Evolutionary conservation across 2,113 vertebrate species (phyloP), one percentile per base, ranked within the genome.

Genomic region (Bufo bufo): DNA sequence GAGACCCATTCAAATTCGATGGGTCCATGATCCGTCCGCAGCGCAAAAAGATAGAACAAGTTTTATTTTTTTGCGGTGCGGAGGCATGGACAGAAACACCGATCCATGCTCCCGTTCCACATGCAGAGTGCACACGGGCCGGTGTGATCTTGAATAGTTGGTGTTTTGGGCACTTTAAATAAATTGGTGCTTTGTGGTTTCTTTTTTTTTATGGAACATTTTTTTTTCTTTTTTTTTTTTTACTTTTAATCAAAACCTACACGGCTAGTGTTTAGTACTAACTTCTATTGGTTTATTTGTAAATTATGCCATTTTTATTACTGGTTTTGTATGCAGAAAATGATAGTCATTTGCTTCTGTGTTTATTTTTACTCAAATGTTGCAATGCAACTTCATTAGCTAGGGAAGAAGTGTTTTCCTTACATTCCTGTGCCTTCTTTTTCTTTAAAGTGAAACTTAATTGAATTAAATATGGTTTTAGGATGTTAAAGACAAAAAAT

Each of bases 281-380:
- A 92, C 82, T 87, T 63, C 79, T 71, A 85, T 91, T 92, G 90
- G 80, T 58, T 93, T 93, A 84, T 92, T 89, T 91, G 92, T 94
- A 96, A 95, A 95, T 94, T 90, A 91, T 90, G 89, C 89, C 90
- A 90, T 94, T 95, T 85, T 91, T 92, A 90, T 92, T 93, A 90
- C 78, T 89, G 80, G 90, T 95, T 93, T 94, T 96, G 66, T 94
- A 93, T 19, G 92, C 91, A 86, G 85, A 84, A 93, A 93, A 93
- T 93, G 90, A 92, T 94, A 91, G 82, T 90, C 89, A 77, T 93
- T 92, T 91, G 77, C 89, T 91, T 92, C 87, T 5, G 6, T 84
- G n/a, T 71, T 71, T 33, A 23, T 84, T 82, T 69, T 83, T 66
- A 89, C 88, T 91, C 59, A 90, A 87, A 89, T 89, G 74, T 89